Evolutionary conservation across 2,113 vertebrate species (phyloP), one percentile per base, ranked within the genome.

Genomic region (Rhynchomys soricoides): DNA sequence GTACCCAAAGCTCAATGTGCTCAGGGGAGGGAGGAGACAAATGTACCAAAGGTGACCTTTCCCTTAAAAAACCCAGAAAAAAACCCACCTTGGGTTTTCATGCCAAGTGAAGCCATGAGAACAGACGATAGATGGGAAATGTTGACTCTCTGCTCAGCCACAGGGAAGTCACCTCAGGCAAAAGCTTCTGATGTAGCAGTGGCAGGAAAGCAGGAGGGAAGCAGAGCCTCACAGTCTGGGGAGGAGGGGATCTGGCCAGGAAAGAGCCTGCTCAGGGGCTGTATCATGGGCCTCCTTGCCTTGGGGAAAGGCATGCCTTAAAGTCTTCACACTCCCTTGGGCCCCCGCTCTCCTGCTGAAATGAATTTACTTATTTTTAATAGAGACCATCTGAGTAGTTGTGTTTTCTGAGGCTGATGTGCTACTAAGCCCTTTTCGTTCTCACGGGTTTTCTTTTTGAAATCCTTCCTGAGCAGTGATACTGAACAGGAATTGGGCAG

Each of bases 381-480:
- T 86, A 93, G 79, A 87, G 59, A 81, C 57, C 68, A 93, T 95
- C 94, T 95, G 90, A 95, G 77, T 81, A 50, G 93, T 40, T 94
- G 52, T 93, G 93, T 93, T 96, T 98, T 98, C 97, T 95, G 94
- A 98, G 95, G 90, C 86, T 66, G 95, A 62, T 89, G 86, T 71
- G 9, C 78, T 97, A n/a, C 0, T 3, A 86, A 96, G 95, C 73
- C 31, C 79, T 96, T 96, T 94, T 91, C 78, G 70, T 88, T 91
- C 86, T 96, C 90, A 55, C 50, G 29, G 89, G 40, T 48, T 83
- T 86, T 86, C 45, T 22, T 68, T 70, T 50, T 64, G 64, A 34
- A 96, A 73, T 68, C 89, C 81, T 92, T 96, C 97, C 93, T 16
- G 40, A 91, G 92, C 29, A 0, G 31, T 95, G 94, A 1, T 59